Evolutionary conservation across 64 coral and sea anemone genomes (phyloP).

Genomic region (Porites australiensis): DNA sequence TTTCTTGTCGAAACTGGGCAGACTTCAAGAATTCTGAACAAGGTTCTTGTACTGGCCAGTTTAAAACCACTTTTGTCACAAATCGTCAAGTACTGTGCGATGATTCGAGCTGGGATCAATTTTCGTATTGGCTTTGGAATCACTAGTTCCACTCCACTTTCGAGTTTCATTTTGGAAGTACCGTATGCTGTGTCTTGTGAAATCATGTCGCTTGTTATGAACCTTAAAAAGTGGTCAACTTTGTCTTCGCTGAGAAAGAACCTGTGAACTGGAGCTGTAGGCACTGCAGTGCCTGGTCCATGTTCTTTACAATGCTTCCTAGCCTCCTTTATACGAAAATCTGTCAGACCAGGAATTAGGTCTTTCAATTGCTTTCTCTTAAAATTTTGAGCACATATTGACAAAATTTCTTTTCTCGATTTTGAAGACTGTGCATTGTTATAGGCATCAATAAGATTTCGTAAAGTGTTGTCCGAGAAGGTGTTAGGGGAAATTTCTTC

Average conservation of each 20-base stretch:
- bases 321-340: conserved; percentile 14
- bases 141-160: conserved; percentile 51
- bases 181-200: conserved; percentile 72
- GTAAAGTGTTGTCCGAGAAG: conserved; percentile 38
- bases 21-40: conserved; percentile 75
- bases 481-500: conserved; percentile 23
- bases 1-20: conserved; percentile 41
- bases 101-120: too few relatives aligned
- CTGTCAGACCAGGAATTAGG: conserved; percentile 21
- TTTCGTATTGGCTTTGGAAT: too few relatives aligned
- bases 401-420: conserved; percentile 53
- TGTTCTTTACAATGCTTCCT: not conserved
- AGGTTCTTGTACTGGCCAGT: not conserved
- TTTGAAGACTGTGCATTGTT: conserved; percentile 58
- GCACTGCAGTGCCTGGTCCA: not conserved
- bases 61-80: too few relatives aligned
- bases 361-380: conserved; percentile 24
- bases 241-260: conserved; percentile 10
- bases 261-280: not conserved
- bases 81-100: too few relatives aligned
- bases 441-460: conserved; percentile 43
- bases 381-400: conserved; percentile 36
- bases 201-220: conserved; percentile 42
- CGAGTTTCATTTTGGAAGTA: conserved; percentile 58
- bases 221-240: conserved; percentile 62